A percentile compares a stretch with the other conserved stretches of the same genome.
These are phyloP conservation scores for Cardinalis cardinalis DNA, from an alignment of 2,113 vertebrate genomes.

Conservation along the genomic window DNA sequence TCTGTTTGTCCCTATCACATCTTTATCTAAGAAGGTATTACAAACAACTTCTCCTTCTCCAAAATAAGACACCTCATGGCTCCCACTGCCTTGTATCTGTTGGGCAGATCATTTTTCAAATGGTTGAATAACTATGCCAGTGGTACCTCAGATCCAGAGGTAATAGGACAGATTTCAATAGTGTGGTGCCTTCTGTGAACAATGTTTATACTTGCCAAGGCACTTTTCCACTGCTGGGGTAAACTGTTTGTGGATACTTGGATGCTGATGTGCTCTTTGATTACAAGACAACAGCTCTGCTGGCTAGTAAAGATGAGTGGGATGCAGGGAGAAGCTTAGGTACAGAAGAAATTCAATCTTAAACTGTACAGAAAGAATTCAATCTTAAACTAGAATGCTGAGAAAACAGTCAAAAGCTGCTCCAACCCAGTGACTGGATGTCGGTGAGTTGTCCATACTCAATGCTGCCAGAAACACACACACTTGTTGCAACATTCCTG, in stretches of 20 bases:
- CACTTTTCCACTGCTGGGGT: neutral
- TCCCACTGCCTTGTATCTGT: neutral
- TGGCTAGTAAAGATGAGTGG: neutral
- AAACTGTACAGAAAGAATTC: neutral
- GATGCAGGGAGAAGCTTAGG: neutral
- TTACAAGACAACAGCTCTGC: neutral
- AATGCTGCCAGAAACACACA: neutral
- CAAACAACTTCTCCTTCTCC: neutral
- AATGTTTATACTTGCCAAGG: neutral
- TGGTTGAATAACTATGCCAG: neutral
- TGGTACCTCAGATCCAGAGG: neutral
- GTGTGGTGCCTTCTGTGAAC: constrained; percentile 1
- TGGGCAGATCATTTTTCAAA: neutral
- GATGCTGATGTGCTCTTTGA: neutral
- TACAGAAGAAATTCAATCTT: neutral
- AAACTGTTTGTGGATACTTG: neutral
- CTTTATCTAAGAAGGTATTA: neutral
- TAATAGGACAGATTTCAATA: neutral
- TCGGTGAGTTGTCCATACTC: neutral
- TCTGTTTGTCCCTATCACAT: neutral
- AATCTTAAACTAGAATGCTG: neutral
- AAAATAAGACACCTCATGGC: neutral
- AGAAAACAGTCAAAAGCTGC: neutral
- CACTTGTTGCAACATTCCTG: neutral
- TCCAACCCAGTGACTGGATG: neutral